Conservation (phyloP, 2,113 vertebrate species). For the Platysteira castanea region DNA sequence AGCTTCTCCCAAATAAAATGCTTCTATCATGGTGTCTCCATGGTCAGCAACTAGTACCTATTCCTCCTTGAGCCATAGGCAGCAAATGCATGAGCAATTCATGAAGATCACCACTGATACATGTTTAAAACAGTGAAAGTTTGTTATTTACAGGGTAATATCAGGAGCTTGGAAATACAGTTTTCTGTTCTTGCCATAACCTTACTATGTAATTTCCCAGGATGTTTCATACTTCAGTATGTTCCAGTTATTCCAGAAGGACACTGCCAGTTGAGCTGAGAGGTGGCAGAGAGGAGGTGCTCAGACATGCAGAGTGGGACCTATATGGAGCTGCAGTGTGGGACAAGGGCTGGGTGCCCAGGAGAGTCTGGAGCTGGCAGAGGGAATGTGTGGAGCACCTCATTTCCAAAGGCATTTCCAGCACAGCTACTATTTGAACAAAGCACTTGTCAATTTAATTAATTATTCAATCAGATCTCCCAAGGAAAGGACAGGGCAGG, state of each 20-base stretch:
- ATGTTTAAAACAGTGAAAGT: background rate
- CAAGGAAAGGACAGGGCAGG: background rate
- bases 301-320: background rate
- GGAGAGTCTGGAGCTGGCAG: background rate
- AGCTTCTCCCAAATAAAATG: background rate
- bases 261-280: background rate
- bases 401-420: background rate
- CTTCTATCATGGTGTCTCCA: background rate
- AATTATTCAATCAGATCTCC: slow-evolving; percentile 28
- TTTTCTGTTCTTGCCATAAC: background rate
- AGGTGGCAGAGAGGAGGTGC: background rate
- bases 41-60: background rate
- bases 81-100: background rate
- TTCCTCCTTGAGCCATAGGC: background rate
- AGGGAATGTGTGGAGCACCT: background rate
- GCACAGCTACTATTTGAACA: background rate
- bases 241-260: background rate
- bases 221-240: background rate
- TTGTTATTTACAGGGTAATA: background rate
- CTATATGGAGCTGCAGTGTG: background rate
- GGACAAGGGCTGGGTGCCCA: background rate
- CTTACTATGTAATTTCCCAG: background rate
- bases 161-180: background rate
- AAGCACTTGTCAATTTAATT: background rate
- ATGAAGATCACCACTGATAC: background rate